Evolutionary conservation across 2,888 invertebrate species (phyloP).

Genomic region (Athetis lepigone): DNA sequence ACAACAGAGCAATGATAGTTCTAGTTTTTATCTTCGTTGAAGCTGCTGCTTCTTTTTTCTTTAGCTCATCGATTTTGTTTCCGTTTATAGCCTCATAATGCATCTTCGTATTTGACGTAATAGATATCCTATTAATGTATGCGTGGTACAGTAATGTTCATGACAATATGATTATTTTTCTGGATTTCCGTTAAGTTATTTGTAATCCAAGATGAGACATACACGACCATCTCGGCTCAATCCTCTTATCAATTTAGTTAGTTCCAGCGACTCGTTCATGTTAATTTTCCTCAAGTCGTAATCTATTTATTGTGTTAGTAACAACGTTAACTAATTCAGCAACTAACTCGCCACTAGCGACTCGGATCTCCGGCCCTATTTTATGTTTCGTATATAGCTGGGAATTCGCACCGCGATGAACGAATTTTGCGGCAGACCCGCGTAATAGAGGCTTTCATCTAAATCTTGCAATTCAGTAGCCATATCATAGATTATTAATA

Average conservation of each 20-base stretch:
- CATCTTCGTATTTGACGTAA: not conserved
- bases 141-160: not conserved
- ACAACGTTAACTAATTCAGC: slow-evolving; percentile 45
- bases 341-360: slow-evolving; percentile 26
- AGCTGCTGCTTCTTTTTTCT: not conserved
- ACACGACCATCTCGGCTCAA: not conserved
- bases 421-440: slow-evolving; percentile 39
- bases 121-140: not conserved
- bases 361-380: slow-evolving; percentile 39
- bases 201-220: not conserved
- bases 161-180: not conserved
- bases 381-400: slow-evolving; percentile 36
- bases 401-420: slow-evolving; percentile 27
- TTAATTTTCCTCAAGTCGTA: slow-evolving; percentile 12
- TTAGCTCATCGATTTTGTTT: slow-evolving; percentile 3
- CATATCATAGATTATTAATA: slow-evolving; percentile 28
- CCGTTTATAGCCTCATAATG: not conserved
- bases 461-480: slow-evolving; percentile 29
- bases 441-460: slow-evolving; percentile 34
- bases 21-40: slow-evolving; percentile 11
- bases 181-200: not conserved
- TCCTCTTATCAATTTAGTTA: not conserved
- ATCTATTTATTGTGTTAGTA: slow-evolving; percentile 28
- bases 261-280: slow-evolving; percentile 10
- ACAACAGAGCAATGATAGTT: slow-evolving; percentile 18